phyloP scores from a whole-genome alignment of 2,888 invertebrate species.

The Linyphia triangularis region DNA sequence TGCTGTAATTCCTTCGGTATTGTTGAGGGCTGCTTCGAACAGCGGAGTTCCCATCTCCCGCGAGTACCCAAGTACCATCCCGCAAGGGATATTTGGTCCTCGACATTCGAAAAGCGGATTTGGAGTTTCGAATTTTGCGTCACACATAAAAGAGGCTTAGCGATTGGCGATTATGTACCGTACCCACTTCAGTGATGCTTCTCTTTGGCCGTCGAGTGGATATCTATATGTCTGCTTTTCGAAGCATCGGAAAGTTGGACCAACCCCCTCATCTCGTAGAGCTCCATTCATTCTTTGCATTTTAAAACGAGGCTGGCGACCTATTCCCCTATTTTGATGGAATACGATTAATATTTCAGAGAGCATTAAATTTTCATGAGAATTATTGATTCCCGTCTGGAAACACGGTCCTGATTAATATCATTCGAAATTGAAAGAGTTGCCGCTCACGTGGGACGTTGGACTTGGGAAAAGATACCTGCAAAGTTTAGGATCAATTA shows the following conservation, averaged over 20 bases:
- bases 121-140: slow-evolving; percentile 72
- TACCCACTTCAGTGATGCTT: slow-evolving; percentile 51
- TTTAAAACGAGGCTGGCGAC: slow-evolving; percentile 59
- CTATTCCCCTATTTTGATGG: slow-evolving; percentile 46
- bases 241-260: slow-evolving; percentile 24
- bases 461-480: slow-evolving; percentile 23
- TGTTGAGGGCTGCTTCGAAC: slow-evolving; percentile 21
- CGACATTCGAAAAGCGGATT: slow-evolving; percentile 69
- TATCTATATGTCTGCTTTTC: slow-evolving; percentile 47
- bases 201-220: slow-evolving; percentile 39
- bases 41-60: slow-evolving; percentile 22
- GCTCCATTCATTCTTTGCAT: slow-evolving; percentile 67
- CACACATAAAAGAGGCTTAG: slow-evolving; percentile 73
- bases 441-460: slow-evolving; percentile 5
- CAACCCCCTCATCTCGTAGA: slow-evolving; percentile 1
- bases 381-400: slow-evolving; percentile 63
- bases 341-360: slow-evolving; percentile 74
- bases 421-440: slow-evolving; percentile 59
- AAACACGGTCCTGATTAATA: slow-evolving; percentile 60
- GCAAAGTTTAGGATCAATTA: slow-evolving; percentile 19
- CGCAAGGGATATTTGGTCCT: slow-evolving; percentile 55
- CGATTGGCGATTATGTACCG: slow-evolving; percentile 72
- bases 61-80: slow-evolving; percentile 47
- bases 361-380: slow-evolving; percentile 70
- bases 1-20: slow-evolving; percentile 47